Evolutionary conservation across 2,797 vertebrate genomes (phyloP).

Genomic region (Hafferia zeledoni): DNA sequence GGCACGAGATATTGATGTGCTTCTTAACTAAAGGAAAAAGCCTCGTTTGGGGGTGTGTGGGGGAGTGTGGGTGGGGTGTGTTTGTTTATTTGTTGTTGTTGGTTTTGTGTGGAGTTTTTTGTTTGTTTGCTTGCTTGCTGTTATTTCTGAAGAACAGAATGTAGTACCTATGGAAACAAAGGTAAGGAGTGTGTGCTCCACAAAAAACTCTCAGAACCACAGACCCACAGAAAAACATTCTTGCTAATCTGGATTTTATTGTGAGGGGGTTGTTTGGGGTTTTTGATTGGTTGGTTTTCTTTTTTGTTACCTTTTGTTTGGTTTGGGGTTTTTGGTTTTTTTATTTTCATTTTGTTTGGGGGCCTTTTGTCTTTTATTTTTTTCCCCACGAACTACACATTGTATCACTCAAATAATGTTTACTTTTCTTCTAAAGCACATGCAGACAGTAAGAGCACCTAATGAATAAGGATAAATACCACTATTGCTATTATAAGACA

Average conservation of each 20-base stretch:
- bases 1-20: not conserved
- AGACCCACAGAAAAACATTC: not conserved
- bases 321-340: not conserved
- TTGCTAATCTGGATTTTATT: not conserved
- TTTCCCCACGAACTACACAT: not conserved
- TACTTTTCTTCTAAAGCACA: not conserved
- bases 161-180: not conserved
- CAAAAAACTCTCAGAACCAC: not conserved
- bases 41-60: too few species aligned
- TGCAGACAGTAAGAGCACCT: not conserved
- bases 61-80: too few species aligned
- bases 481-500: not conserved
- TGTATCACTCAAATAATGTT: not conserved
- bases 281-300: not conserved
- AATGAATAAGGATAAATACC: not conserved
- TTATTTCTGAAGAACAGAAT: not conserved
- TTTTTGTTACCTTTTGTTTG: not conserved
- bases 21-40: not conserved
- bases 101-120: too few species aligned
- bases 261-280: not conserved
- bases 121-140: too few species aligned
- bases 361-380: too few species aligned
- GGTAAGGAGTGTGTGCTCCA: not conserved
- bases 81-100: not conserved
- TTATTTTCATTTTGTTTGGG: too few species aligned